Base-by-base conservation (phyloP, 53 echinoderm and acorn worm species). In the Luidia sarsii region DNA sequence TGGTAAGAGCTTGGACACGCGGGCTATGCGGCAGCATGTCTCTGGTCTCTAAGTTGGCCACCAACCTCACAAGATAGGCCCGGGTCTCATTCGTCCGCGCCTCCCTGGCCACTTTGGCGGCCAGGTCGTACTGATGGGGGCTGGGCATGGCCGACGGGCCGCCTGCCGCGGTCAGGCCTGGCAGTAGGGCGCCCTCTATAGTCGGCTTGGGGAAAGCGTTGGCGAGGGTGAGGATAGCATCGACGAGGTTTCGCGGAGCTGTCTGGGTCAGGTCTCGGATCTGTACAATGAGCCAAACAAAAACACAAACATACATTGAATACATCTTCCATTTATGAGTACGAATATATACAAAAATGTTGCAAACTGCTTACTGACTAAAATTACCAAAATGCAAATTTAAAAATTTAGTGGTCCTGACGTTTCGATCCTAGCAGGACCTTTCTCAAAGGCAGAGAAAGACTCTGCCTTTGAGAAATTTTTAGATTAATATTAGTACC, bases 161-260 rank as follows among this genome's bases (percentile, higher is more conserved):
- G n/a, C 59, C 67, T 16, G 34, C 57, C 32, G 59, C 25, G 4
- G 67, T 35, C 30, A 90, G 36, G 29, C 57, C 37, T 2, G 82
- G 82, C 5, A 60, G 22, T 20, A 90, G 79, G 23, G 69, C 86
- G 6, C 90, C 90, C 82, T 90, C 90, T 82, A 90, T 64, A 9
- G 62, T 41, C 34, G 90, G 86, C 48, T 86, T 90, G n/a, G 90
- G 90, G 46, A 86, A 86, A 18, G 70, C 79, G 50, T 77, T 72
- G 31, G 86, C 56, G 29, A 77, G 51, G 37, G 33, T 21, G 30
- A 57, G 30, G 1, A 82, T 34, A 32, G 86, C 53, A 0, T 82
- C 36, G 50, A 56, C 37, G 23, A 90, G 82, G 3, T 19, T 60
- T 38, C 90, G 53, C 0, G 85, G 75, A 39, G 82, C 77, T 23